Evolutionary conservation across 2,113 vertebrate genomes (phyloP).

Genomic region (Ceyx cyanopectus): DNA sequence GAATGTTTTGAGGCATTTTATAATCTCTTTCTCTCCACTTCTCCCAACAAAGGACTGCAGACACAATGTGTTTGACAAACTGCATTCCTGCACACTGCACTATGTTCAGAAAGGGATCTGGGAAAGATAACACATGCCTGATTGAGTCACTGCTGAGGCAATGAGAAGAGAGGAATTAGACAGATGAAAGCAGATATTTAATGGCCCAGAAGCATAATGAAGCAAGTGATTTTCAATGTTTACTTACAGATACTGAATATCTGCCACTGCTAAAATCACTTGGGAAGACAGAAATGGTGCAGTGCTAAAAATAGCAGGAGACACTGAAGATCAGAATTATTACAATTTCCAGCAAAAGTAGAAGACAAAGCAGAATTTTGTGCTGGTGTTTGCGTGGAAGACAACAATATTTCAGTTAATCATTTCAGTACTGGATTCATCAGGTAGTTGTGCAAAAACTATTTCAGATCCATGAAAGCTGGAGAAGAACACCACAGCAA

Average conservation of each 20-base stretch:
- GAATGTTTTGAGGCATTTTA: slow-evolving; percentile 48
- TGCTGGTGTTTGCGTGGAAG: neutral
- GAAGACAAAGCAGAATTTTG: neutral
- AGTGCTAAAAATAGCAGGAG: neutral
- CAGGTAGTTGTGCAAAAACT: neutral
- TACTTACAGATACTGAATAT: slow-evolving; percentile 1
- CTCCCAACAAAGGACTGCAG: slow-evolving; percentile 58
- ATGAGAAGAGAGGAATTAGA: slow-evolving; percentile 46
- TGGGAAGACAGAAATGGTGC: neutral
- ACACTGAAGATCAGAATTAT: neutral
- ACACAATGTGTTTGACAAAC: slow-evolving; percentile 63
- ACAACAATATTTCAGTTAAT: neutral
- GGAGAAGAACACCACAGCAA: neutral
- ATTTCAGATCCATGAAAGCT: neutral
- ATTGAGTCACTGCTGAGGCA: slow-evolving; percentile 37
- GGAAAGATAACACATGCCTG: slow-evolving; percentile 60
- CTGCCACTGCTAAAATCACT: neutral
- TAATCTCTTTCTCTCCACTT: slow-evolving; percentile 60
- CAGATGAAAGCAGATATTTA: slow-evolving; percentile 51
- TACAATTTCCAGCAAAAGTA: neutral
- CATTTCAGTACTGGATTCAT: neutral
- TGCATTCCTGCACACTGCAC: slow-evolving; percentile 37
- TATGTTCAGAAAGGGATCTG: slow-evolving; percentile 45
- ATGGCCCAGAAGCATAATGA: slow-evolving; percentile 30
- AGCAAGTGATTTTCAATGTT: slow-evolving; percentile 45